Evolutionary conservation across 2,888 invertebrate species (phyloP).

Genomic region (Ceramica pisi): DNA sequence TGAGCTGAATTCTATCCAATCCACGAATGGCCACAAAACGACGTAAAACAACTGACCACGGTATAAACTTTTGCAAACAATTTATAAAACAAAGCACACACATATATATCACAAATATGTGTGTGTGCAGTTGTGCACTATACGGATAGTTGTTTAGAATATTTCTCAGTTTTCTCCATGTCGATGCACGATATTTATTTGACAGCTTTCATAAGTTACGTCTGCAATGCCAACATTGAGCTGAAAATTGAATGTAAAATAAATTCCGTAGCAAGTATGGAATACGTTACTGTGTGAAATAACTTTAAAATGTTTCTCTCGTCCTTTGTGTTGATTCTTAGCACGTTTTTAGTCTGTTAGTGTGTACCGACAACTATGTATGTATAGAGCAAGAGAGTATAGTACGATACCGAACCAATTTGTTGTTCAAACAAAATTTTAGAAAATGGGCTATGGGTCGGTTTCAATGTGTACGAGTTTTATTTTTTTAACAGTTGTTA

Average conservation of each 20-base stretch:
- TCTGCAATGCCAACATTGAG: constrained; percentile 63
- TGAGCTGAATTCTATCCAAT: background rate
- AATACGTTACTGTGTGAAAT: constrained; percentile 56
- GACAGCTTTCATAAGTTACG: constrained; percentile 69
- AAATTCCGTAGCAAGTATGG: constrained; percentile 58
- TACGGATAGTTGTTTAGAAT: constrained; percentile 65
- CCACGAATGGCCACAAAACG: background rate
- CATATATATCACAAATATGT: constrained; percentile 42
- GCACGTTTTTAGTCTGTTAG: constrained; percentile 20
- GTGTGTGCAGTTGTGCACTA: constrained; percentile 42
- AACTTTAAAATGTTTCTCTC: constrained; percentile 55
- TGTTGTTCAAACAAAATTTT: background rate
- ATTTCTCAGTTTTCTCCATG: constrained; percentile 65
- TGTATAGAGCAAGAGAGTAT: background rate
- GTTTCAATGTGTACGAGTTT: too few relatives aligned
- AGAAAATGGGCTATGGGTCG: background rate
- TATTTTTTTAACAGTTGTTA: too few relatives aligned
- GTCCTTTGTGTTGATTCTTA: constrained; percentile 39
- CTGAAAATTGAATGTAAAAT: constrained; percentile 66
- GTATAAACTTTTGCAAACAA: constrained; percentile 3
- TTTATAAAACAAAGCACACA: constrained; percentile 33
- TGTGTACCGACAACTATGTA: background rate
- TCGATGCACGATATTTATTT: constrained; percentile 70
- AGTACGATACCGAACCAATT: background rate
- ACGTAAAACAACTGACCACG: constrained; percentile 17